phyloP scores from a whole-genome alignment of 2,888 invertebrate genomes.

The Pollenia griseotomentosa region DNA sequence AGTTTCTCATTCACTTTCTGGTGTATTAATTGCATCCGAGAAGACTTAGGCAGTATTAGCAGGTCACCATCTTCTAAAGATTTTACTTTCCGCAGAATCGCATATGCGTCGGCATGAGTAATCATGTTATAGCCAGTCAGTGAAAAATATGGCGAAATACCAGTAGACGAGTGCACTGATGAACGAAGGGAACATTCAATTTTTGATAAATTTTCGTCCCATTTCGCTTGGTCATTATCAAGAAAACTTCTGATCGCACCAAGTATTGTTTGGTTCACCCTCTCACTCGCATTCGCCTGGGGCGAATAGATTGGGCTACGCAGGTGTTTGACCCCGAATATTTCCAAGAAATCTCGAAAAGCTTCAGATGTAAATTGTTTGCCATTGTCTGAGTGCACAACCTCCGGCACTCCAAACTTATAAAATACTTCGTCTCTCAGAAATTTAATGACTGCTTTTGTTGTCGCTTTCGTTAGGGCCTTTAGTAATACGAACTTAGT shows the following conservation, averaged over 20 bases:
- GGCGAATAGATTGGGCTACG: not conserved
- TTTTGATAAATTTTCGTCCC: slow-evolving; percentile 3
- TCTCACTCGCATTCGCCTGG: not conserved
- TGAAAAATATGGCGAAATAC: not conserved
- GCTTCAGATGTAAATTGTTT: too few species aligned
- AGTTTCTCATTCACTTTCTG: not conserved
- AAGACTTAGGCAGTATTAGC: not conserved
- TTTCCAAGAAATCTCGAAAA: too few species aligned
- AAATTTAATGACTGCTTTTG: too few species aligned
- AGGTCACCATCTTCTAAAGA: not conserved
- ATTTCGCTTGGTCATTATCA: not conserved
- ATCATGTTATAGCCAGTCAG: slow-evolving; percentile 9
- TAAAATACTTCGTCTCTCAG: too few species aligned
- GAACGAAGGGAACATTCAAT: not conserved
- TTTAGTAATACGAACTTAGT: slow-evolving; percentile 21
- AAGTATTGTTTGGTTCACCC: not conserved
- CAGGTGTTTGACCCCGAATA: too few species aligned
- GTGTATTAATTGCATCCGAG: not conserved
- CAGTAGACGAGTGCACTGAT: not conserved
- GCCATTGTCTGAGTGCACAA: too few species aligned
- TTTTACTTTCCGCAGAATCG: too few species aligned
- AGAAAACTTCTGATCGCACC: slow-evolving; percentile 6
- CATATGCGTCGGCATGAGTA: not conserved
- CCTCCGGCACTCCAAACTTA: too few species aligned
- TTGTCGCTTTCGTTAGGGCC: not conserved